Evolutionary conservation across 2,797 vertebrate species (phyloP).

Genomic region (Anomalospiza imberbis): DNA sequence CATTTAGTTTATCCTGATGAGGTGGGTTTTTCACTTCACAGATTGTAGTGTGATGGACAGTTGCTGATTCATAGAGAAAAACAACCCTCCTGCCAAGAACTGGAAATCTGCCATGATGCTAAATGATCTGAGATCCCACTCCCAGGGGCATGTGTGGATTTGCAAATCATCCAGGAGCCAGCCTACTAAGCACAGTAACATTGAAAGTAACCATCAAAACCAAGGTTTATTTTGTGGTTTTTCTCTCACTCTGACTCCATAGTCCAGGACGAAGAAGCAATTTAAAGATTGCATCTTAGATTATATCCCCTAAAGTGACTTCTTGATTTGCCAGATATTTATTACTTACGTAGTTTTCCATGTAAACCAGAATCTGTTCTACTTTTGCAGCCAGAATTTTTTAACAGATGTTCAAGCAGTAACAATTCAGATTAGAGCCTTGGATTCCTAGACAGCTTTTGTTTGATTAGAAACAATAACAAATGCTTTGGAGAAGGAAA

Average conservation of each 20-base stretch:
- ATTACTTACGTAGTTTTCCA: background rate
- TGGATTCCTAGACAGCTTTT: slow-evolving; percentile 13
- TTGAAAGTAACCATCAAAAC: background rate
- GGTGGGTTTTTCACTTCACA: slow-evolving; percentile 29
- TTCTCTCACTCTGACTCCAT: background rate
- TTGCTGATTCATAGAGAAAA: slow-evolving; percentile 51
- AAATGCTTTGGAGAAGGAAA: background rate
- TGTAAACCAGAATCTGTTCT: background rate
- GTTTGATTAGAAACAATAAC: slow-evolving; percentile 13
- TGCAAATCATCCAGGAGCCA: slow-evolving; percentile 17
- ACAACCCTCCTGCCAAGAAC: slow-evolving; percentile 30
- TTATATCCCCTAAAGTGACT: background rate
- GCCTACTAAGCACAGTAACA: background rate
- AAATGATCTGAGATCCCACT: slow-evolving; percentile 36
- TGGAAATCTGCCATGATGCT: slow-evolving; percentile 38
- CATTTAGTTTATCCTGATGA: background rate
- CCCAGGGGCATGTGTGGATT: background rate
- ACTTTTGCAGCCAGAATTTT: background rate
- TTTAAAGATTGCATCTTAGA: background rate
- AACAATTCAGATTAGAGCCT: background rate
- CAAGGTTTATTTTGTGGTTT: background rate
- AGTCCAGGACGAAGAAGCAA: background rate
- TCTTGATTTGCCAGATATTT: background rate
- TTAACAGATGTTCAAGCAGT: background rate
- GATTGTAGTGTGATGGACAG: slow-evolving; percentile 40